A percentile compares a stretch with the other conserved stretches of the same genome.
Evolutionary conservation across 2,113 vertebrate genomes (phyloP).

Genomic region (Toxotes chatareus): DNA sequence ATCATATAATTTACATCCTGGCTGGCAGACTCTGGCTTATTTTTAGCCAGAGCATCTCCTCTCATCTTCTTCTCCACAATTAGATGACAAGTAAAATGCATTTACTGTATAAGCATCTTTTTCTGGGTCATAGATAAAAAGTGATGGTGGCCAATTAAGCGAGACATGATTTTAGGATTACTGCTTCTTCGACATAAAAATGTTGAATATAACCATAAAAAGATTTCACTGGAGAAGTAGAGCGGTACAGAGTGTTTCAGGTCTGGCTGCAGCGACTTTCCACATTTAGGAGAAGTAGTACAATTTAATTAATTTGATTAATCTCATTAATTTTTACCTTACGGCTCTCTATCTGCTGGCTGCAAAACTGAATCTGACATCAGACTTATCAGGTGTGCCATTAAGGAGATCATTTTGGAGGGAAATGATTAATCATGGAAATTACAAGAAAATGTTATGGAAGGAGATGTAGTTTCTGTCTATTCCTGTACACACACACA

Average conservation of each 20-base stretch:
- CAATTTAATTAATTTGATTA: slow-evolving; percentile 73
- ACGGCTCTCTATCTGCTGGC: slow-evolving; percentile 50
- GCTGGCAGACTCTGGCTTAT: slow-evolving; percentile 41
- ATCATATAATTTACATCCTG: slow-evolving; percentile 59
- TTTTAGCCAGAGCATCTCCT: slow-evolving; percentile 51
- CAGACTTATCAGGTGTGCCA: slow-evolving; percentile 66
- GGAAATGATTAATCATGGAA: slow-evolving; percentile 60
- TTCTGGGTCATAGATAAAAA: slow-evolving; percentile 66
- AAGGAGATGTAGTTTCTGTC: slow-evolving; percentile 3
- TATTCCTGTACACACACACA: neutral
- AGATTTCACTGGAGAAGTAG: slow-evolving; percentile 19
- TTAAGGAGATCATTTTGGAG: slow-evolving; percentile 59
- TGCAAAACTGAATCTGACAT: slow-evolving; percentile 62
- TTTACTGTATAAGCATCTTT: slow-evolving; percentile 52
- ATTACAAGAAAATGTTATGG: slow-evolving; percentile 25
- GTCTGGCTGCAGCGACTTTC: slow-evolving; percentile 15
- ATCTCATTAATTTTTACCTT: slow-evolving; percentile 70
- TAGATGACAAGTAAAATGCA: slow-evolving; percentile 57
- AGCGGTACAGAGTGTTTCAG: slow-evolving; percentile 21
- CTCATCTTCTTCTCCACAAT: slow-evolving; percentile 45
- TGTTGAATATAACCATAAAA: slow-evolving; percentile 38
- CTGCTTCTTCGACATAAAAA: slow-evolving; percentile 46
- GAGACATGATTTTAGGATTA: slow-evolving; percentile 47
- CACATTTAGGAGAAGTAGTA: slow-evolving; percentile 39
- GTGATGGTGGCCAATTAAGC: slow-evolving; percentile 55